A percentile compares a stretch with the other conserved stretches of the same genome.
Conservation (phyloP, 2,113 vertebrate genomes). For the Eolophus roseicapilla region DNA sequence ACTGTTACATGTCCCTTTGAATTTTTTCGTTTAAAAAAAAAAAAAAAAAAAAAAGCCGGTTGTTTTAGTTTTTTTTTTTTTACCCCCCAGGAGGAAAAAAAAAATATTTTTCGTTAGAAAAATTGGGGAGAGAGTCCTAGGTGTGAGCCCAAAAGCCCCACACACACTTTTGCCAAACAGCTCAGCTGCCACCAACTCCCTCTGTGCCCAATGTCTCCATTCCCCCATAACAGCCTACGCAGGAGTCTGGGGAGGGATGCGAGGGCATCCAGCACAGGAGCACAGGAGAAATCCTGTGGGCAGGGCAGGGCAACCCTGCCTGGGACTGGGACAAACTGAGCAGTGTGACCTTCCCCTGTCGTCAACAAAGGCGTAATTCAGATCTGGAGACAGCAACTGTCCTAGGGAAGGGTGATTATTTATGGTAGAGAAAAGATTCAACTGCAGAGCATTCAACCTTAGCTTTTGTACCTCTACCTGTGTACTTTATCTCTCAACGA, state of each 20-base stretch:
- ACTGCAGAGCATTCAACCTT: background rate
- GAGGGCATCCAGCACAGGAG: background rate
- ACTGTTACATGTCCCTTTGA: background rate
- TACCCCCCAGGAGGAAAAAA: accelerated
- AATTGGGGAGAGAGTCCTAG: background rate
- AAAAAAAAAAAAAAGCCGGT: too few species aligned
- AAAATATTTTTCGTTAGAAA: background rate
- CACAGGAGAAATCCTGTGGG: accelerated
- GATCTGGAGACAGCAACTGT: background rate
- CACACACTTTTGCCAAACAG: background rate
- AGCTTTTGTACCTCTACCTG: background rate
- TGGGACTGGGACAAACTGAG: accelerated
- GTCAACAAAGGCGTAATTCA: background rate
- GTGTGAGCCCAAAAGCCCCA: background rate
- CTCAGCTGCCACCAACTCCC: accelerated
- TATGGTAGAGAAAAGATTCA: background rate
- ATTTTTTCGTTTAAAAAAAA: background rate
- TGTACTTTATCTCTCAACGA: background rate
- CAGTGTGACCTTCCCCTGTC: accelerated
- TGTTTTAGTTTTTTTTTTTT: accelerated
- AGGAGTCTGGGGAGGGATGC: accelerated
- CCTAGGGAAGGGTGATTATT: background rate
- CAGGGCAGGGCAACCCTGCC: accelerated
- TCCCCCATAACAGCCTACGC: accelerated
- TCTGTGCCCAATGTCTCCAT: accelerated